Base-by-base conservation (phyloP, 1,140 invertebrate species). In the Hestina assimilis region DNA sequence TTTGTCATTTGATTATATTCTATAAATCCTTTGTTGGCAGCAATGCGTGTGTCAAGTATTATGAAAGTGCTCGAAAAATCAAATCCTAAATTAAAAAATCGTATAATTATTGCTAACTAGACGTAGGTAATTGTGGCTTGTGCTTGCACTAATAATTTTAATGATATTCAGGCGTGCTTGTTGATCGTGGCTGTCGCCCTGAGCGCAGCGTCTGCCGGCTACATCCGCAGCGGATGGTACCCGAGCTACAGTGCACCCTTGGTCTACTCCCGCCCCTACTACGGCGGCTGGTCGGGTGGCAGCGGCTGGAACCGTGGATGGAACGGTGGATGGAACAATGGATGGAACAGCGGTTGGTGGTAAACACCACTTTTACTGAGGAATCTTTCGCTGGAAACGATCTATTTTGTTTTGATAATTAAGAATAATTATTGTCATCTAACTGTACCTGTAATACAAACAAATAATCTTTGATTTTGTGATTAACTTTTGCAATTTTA, bases 171-270 rank as follows among this genome's bases (percentile, higher is more conserved):
- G 75, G 38, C 63, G 3, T 62, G 65, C 19, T 14, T 61, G 8
- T 4, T 72, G 3, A 24, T 72, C 6, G 29, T 69, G 28, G 48
- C 59, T 5, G 69, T 62, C 12, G 48, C 59, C 35, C 26, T 79
- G 31, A 50, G 66, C 31, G 57, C 50, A 9, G 72, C 52, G 1
- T 63, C 65, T 0, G 76, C 69, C 1, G 76, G 73, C 14, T 63
- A 59, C 63, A 45, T 69, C 54, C 47, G 59, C 31, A 55, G 63
- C n/a, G 67, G 71, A 12, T 70, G 63, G 69, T 48, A 29, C 54
- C 43, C 57, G 8, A 35, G 43, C 28, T 40, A 60, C 29, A 31
- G 29, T 11, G 0, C 11, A 3, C 11, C 9, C 4, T 3, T 24
- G 11, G 11, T 11, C 11, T 35, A 35, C 33, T n/a, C 33, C 1